Base-by-base conservation (phyloP, 2,888 invertebrate species). In the Lypha dubia region DNA sequence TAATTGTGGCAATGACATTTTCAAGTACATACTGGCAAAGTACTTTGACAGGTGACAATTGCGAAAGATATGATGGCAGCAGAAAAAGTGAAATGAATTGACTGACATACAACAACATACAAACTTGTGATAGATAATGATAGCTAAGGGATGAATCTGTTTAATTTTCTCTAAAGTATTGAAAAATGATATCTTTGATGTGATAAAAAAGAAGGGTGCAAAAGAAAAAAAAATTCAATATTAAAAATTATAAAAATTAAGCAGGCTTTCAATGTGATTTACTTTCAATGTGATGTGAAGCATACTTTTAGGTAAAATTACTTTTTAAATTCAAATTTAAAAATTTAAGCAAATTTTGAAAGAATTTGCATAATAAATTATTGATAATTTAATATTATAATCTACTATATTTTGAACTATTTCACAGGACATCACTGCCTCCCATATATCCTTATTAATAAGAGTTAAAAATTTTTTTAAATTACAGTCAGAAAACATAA, bases 41-140 rank as follows among this genome's bases (percentile, higher is more conserved):
- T 79, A 51, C 75, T 80, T 70, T 76, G 80, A 58, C 76, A 84
- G 80, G 80, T 84, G 80, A 76, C 80, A 84, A 80, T 84, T 79
- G 75, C 53, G 80, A 8, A 63, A 70, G 62, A 74, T 53, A 53
- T 46, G 32, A 60, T 15, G 32, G 60, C 51, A 49, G 44, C 51
- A 60, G 20, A 8, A 38, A 13, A 41, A 68, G 32, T 38, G 15
- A 56, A 8, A 28, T n/a, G 15, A 5, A 67, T 58, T 38, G 67
- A 67, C 51, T 65, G 67, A 51, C 41, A 62, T n/a, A 28, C 22
- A 56, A 32, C 17, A 58, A 3, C n/a, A n/a, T n/a, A n/a, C n/a
- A 46, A 67, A 8, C 20, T 46, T 8, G 24, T 46, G 75, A 53
- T 11, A 35, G 15, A 46, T n/a, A 1, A n/a, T 15, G 53, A 67